Conservation (phyloP, 2,888 invertebrate species). For the Glaucopsyche alexis region DNA sequence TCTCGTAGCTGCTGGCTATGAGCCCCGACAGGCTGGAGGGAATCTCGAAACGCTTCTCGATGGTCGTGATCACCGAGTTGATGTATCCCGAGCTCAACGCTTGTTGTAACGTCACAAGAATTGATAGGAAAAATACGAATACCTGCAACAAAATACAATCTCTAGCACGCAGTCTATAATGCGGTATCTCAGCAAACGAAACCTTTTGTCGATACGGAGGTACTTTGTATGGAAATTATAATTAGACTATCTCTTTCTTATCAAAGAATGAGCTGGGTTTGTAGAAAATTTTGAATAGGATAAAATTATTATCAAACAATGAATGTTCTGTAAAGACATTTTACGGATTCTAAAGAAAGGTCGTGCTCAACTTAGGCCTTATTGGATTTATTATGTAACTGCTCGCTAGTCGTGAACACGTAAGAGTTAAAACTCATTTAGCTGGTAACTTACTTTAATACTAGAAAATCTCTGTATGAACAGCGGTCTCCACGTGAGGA, state of each 20-base stretch:
- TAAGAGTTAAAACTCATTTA: not conserved
- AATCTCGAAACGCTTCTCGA: slow-evolving; percentile 96
- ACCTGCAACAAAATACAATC: slow-evolving; percentile 78
- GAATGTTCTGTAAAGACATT: not conserved
- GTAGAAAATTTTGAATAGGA: not conserved
- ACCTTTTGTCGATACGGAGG: not conserved
- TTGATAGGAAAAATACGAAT: slow-evolving; percentile 92
- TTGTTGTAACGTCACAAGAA: slow-evolving; percentile 94
- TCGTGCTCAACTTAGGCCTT: not conserved
- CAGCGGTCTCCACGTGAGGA: slow-evolving; percentile 90
- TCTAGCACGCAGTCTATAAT: too few relatives aligned
- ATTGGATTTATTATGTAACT: not conserved
- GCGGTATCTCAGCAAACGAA: not conserved
- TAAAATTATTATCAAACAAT: not conserved
- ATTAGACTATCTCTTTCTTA: not conserved
- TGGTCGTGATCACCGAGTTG: slow-evolving; percentile 97
- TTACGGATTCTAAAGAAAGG: not conserved
- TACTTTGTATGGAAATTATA: not conserved
- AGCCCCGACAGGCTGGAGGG: slow-evolving; percentile 95
- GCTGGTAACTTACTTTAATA: slow-evolving; percentile 84
- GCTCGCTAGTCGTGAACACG: not conserved
- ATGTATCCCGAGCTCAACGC: slow-evolving; percentile 95
- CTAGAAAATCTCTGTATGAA: slow-evolving; percentile 93
- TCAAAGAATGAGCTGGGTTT: not conserved
- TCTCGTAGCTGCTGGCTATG: slow-evolving; percentile 96